A percentile compares a stretch with the other conserved stretches of the same genome.
Evolutionary conservation across 1,140 invertebrate genomes (phyloP).

Genomic region (Drosophila tsacasi): DNA sequence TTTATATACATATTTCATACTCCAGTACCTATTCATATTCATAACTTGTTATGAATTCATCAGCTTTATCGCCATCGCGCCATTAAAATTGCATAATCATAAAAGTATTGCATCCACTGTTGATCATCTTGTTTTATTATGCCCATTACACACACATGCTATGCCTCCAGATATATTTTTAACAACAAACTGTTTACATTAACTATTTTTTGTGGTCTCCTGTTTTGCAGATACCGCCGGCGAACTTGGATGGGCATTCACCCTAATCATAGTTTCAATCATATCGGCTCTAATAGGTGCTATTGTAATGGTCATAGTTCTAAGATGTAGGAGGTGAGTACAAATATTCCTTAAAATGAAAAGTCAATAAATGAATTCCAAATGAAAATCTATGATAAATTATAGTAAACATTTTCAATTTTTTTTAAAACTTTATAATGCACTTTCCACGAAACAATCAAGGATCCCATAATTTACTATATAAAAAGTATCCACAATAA

Average conservation of each 20-base stretch:
- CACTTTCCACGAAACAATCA: background rate
- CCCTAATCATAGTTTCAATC: conserved; percentile 86
- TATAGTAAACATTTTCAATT: too few relatives aligned
- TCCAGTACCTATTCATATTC: conserved; percentile 62
- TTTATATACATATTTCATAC: conserved; percentile 16
- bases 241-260: conserved; percentile 86
- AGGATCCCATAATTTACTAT: background rate
- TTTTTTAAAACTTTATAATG: too few relatives aligned
- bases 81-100: conserved; percentile 77
- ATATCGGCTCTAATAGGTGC: conserved; percentile 86
- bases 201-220: conserved; percentile 29
- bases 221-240: conserved; percentile 85
- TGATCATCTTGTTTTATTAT: conserved; percentile 30
- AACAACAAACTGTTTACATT: conserved; percentile 10
- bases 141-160: conserved; percentile 54
- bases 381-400: too few relatives aligned
- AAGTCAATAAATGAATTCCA: too few relatives aligned
- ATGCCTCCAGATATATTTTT: conserved; percentile 34
- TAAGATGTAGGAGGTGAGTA: conserved; percentile 86
- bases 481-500: background rate
- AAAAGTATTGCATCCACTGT: conserved; percentile 51
- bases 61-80: conserved; percentile 69
- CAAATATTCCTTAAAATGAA: too few relatives aligned
- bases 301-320: conserved; percentile 86
- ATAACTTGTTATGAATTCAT: conserved; percentile 70